These are phyloP conservation scores for Oscarella lobularis DNA, from an alignment of 37 sponge, comb jelly and placozoan genomes.

Conservation along the genomic window DNA sequence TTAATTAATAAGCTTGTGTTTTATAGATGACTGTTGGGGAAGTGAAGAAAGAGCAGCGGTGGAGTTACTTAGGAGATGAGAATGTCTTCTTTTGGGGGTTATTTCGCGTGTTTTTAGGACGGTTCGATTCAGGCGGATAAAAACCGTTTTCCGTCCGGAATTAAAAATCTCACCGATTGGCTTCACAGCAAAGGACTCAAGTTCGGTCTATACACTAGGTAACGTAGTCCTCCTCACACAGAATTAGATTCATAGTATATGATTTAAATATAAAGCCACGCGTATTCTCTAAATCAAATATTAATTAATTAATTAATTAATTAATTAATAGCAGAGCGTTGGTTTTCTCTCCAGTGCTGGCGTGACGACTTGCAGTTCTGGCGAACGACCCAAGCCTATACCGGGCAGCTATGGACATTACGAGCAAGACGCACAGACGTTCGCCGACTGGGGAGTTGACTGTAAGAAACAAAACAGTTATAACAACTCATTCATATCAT, in stretches of 20 bases:
- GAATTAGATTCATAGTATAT: too few relatives aligned
- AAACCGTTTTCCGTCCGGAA: constrained; percentile 38
- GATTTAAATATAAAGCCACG: too few relatives aligned
- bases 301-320: too few relatives aligned
- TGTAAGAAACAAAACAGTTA: too few relatives aligned
- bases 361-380: constrained; percentile 54
- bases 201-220: constrained; percentile 78
- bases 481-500: too few relatives aligned
- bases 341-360: constrained; percentile 36
- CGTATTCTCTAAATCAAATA: too few relatives aligned
- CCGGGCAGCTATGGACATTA: constrained; percentile 87
- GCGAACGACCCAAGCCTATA: constrained; percentile 37
- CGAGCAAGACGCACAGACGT: constrained; percentile 64
- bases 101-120: constrained; percentile 26
- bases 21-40: constrained; percentile 75
- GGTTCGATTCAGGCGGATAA: constrained; percentile 38
- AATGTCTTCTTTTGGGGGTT: too few relatives aligned
- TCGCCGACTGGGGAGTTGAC: constrained; percentile 68
- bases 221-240: too few relatives aligned
- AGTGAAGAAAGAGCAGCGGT: constrained; percentile 1
- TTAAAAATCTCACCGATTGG: constrained; percentile 46
- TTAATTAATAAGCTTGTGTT: neutral
- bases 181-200: constrained; percentile 65
- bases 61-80: constrained; percentile 30
- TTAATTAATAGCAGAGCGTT: too few relatives aligned